These are phyloP conservation scores for Platanista minor DNA, from an alignment of 2,113 vertebrate species.

Conservation along the genomic window DNA sequence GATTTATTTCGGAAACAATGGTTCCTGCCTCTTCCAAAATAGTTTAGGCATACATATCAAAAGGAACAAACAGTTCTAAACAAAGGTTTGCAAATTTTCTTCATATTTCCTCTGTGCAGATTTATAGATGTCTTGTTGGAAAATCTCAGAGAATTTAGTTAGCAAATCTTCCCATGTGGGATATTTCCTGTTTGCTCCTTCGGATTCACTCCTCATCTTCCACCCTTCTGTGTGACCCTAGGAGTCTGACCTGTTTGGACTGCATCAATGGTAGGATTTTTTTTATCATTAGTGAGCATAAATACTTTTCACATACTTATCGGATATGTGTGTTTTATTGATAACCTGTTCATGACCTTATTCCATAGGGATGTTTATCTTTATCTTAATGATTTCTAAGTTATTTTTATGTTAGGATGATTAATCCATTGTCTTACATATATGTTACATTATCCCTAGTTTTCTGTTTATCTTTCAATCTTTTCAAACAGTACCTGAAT, in stretches of 20 bases:
- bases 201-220: neutral
- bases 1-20: conserved; percentile 10
- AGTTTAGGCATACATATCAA: neutral
- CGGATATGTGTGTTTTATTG: neutral
- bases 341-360: neutral
- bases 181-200: neutral
- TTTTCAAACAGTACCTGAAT: neutral
- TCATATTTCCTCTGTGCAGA: neutral
- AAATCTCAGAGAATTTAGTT: neutral
- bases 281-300: neutral
- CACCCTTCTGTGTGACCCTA: neutral
- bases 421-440: neutral
- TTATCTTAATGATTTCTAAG: neutral
- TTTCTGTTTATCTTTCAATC: neutral
- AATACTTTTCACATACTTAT: neutral
- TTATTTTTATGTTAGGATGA: neutral
- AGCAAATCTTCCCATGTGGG: neutral
- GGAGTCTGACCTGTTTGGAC: neutral
- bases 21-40: neutral
- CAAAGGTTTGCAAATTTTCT: neutral
- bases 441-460: neutral
- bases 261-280: neutral
- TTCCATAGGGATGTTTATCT: neutral
- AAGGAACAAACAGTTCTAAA: neutral
- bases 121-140: neutral